Percentiles rank a stretch among this genome's conserved stretches.
phyloP scores from a whole-genome alignment of 2,888 invertebrate genomes.

The Saturnia japonica region DNA sequence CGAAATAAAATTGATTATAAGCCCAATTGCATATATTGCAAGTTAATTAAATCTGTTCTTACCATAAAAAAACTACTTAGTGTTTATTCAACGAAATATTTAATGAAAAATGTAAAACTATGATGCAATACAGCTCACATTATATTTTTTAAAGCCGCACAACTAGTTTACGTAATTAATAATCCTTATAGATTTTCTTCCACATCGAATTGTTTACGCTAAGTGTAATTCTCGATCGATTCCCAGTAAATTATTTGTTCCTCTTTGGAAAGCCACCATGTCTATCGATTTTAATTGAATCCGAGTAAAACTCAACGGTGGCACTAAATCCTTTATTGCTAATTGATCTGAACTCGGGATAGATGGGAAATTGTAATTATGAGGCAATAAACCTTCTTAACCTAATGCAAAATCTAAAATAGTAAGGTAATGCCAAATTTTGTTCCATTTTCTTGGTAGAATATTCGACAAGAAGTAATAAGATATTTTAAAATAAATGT shows the following conservation, averaged over 20 bases:
- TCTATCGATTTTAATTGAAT: conserved; percentile 58
- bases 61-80: not conserved
- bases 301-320: conserved; percentile 52
- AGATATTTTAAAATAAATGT: too few relatives aligned
- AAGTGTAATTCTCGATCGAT: conserved; percentile 38
- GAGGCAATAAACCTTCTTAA: not conserved
- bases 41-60: not conserved
- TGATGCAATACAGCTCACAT: not conserved
- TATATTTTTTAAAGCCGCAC: not conserved
- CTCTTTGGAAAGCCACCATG: conserved; percentile 39
- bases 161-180: too few relatives aligned
- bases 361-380: conserved; percentile 31
- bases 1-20: not conserved
- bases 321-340: conserved; percentile 55
- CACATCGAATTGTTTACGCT: conserved; percentile 32
- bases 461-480: too few relatives aligned
- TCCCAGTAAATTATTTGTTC: conserved; percentile 44
- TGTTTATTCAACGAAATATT: not conserved
- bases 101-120: too few relatives aligned
- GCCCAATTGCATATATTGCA: not conserved
- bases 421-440: not conserved
- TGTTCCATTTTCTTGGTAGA: not conserved
- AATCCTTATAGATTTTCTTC: too few relatives aligned
- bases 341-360: conserved; percentile 48
- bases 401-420: not conserved